Conservation (phyloP, 2,113 vertebrate species). For the Pithys albifrons region DNA sequence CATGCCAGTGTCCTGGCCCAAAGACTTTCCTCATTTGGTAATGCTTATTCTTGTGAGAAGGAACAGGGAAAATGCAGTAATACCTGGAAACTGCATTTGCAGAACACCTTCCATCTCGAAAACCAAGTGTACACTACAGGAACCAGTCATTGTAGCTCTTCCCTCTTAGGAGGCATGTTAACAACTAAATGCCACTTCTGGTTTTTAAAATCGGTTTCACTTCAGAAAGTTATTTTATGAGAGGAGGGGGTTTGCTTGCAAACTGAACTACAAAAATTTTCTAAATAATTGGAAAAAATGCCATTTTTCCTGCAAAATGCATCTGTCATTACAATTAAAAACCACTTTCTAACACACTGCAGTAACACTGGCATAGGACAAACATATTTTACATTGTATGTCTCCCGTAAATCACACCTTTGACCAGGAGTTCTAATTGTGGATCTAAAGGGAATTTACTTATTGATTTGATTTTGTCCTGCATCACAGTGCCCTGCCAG, state of each 20-base stretch:
- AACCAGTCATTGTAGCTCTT: background rate
- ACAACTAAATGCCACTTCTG: background rate
- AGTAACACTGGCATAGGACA: background rate
- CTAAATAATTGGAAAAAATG: background rate
- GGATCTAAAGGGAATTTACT: background rate
- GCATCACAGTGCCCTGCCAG: background rate
- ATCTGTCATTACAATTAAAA: background rate
- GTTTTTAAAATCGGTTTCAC: background rate
- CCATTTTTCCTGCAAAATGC: background rate
- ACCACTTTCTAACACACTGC: background rate
- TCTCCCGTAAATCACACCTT: background rate
- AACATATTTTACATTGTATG: accelerated
- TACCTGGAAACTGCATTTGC: background rate
- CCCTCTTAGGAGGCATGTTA: background rate
- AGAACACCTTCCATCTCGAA: background rate
- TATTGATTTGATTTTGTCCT: background rate
- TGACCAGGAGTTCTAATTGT: background rate
- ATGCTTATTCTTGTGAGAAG: background rate
- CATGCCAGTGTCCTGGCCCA: background rate
- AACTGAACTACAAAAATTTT: background rate
- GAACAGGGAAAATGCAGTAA: background rate
- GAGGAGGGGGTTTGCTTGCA: background rate
- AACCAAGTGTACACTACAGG: background rate
- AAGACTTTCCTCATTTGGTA: background rate
- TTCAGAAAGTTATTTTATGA: background rate